Percentiles rank a stretch among this genome's conserved stretches.
These are phyloP conservation scores for Cylindroiulus punctatus DNA, from an alignment of 2,888 invertebrate species.

Conservation along the genomic window DNA sequence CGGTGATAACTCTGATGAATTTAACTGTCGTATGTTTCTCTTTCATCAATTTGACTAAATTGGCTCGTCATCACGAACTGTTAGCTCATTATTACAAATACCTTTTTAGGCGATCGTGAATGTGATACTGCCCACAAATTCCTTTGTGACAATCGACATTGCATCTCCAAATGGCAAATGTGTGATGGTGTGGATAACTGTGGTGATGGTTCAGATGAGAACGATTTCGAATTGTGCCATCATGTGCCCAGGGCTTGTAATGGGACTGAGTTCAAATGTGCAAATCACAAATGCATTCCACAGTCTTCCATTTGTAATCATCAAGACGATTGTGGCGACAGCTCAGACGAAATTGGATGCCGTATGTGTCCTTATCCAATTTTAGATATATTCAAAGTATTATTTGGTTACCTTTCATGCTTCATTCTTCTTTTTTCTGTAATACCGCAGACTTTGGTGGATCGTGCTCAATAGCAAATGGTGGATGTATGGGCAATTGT, in stretches of 20 bases:
- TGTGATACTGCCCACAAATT: constrained; percentile 85
- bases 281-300: constrained; percentile 85
- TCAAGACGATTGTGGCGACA: constrained; percentile 90
- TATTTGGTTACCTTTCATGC: background rate
- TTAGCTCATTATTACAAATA: background rate
- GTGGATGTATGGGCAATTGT: constrained; percentile 93
- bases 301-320: constrained; percentile 84
- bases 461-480: constrained; percentile 66
- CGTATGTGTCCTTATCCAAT: constrained; percentile 68
- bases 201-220: constrained; percentile 94
- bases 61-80: background rate
- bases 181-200: constrained; percentile 95
- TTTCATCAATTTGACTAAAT: background rate
- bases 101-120: constrained; percentile 59
- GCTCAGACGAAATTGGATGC: constrained; percentile 90
- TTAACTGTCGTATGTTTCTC: constrained; percentile 72
- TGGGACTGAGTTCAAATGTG: constrained; percentile 84
- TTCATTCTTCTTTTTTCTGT: background rate
- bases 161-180: constrained; percentile 65
- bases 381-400: background rate
- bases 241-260: constrained; percentile 69
- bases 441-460: constrained; percentile 66
- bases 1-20: constrained; percentile 84
- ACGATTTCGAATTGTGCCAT: constrained; percentile 88
- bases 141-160: constrained; percentile 88